These are phyloP conservation scores for Papilio elwesi DNA, from an alignment of 2,888 invertebrate genomes.

Conservation along the genomic window DNA sequence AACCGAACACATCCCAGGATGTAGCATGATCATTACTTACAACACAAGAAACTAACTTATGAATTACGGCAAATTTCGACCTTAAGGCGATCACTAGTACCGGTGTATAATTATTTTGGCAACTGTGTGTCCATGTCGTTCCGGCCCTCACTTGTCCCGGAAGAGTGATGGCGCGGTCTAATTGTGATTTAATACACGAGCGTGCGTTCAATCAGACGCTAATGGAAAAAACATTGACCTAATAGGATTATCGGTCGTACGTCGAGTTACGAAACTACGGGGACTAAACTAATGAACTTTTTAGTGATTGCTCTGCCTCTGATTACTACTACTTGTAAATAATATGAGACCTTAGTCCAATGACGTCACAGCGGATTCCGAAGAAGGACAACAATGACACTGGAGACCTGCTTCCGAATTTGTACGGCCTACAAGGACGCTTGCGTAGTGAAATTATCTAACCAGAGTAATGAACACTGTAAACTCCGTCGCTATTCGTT, in stretches of 20 bases:
- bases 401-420: no score
- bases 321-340: not conserved
- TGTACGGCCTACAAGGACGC: no score
- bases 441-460: no score
- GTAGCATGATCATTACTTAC: no score
- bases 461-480: no score
- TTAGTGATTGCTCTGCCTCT: not conserved
- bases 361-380: not conserved
- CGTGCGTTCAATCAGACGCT: slow-evolving; percentile 35
- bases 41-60: no score
- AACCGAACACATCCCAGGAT: no score
- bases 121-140: not conserved
- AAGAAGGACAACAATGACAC: no score
- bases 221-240: slow-evolving; percentile 36
- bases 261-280: slow-evolving; percentile 6
- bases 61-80: no score
- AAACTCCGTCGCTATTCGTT: no score
- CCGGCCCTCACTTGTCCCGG: slow-evolving; percentile 22
- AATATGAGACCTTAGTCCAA: not conserved
- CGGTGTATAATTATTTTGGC: not conserved
- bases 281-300: not conserved
- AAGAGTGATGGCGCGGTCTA: slow-evolving; percentile 39
- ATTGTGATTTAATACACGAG: slow-evolving; percentile 40
- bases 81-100: no score
- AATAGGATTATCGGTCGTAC: slow-evolving; percentile 11